Evolutionary conservation across 2,113 vertebrate genomes (phyloP).

Genomic region (Elaphurus davidianus): DNA sequence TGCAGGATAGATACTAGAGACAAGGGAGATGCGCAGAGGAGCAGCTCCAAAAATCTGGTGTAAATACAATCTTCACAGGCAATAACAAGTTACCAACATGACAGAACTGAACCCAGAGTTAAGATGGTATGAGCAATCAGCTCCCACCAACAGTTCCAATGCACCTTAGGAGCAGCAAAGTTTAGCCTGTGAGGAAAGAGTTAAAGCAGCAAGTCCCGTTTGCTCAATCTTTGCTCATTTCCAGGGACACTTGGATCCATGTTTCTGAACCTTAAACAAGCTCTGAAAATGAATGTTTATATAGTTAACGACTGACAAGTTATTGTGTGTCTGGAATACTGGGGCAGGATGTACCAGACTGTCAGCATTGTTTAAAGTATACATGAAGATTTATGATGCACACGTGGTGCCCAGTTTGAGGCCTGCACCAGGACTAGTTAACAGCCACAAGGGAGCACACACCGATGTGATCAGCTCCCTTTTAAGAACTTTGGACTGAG

Average conservation of each 20-base stretch:
- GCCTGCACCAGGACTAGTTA: not conserved
- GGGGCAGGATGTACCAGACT: not conserved
- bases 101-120: not conserved
- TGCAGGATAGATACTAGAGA: not conserved
- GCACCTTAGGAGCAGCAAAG: not conserved
- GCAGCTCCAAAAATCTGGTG: not conserved
- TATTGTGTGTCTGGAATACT: not conserved
- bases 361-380: not conserved
- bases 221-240: not conserved
- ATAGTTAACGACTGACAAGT: not conserved
- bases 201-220: not conserved
- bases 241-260: not conserved
- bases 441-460: not conserved
- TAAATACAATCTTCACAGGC: not conserved
- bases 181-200: not conserved
- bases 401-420: not conserved
- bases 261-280: not conserved
- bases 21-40: not conserved
- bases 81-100: not conserved
- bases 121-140: not conserved
- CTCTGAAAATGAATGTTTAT: not conserved
- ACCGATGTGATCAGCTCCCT: not conserved
- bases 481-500: not conserved
- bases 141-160: not conserved
- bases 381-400: not conserved